Evolutionary conservation across 2,888 invertebrate species (phyloP), one percentile per base, ranked within the genome.

Genomic region (Bursaphelenchus okinawaensis): DNA sequence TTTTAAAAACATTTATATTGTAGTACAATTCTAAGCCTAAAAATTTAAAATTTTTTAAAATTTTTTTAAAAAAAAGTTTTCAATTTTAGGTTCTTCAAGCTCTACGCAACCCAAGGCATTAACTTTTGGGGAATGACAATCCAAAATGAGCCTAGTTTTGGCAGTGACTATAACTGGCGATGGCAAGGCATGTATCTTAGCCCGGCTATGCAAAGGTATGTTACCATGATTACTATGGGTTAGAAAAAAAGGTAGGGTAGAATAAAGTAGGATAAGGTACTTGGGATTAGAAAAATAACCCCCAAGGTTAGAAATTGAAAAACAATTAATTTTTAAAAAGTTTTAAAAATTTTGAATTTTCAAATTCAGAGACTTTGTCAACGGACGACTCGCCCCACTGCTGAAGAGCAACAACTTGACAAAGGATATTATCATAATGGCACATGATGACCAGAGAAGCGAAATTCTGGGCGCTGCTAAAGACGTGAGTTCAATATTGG

Each of bases 81-180:
- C 8, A 51, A 6, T 78, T 82, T 40, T 75, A 89, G 89, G 82
- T 92, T 91, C 85, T 83, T 93, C 40, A 88, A 91, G 72, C 87
- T 87, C 63, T 93, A 93, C 84, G 8, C 20, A n/a, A 85, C 87
- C 67, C 84, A 88, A 16, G 88, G 88, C 19, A 75, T 86, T 16
- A 69, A 75, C 6, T 80, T 87, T 55, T 93, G 93, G 93, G 91
- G 89, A 4, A 26, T 93, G 50, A 90, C 92, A 16, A 89, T 90
- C 0, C 91, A 91, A 24, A 93, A 93, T 82, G 69, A 68, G 52
- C 68, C 93, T 0, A 78, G 83, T 88, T 51, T 83, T 66, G 85
- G 85, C 0, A 73, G 78, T 16, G 68, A 82, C 9, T 69, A 74
- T 6, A 70, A 75, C 66, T 86, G 84, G 70, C 82, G 83, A 0